Conservation (phyloP, 2,888 invertebrate species). For the Sabatieria punctata region DNA sequence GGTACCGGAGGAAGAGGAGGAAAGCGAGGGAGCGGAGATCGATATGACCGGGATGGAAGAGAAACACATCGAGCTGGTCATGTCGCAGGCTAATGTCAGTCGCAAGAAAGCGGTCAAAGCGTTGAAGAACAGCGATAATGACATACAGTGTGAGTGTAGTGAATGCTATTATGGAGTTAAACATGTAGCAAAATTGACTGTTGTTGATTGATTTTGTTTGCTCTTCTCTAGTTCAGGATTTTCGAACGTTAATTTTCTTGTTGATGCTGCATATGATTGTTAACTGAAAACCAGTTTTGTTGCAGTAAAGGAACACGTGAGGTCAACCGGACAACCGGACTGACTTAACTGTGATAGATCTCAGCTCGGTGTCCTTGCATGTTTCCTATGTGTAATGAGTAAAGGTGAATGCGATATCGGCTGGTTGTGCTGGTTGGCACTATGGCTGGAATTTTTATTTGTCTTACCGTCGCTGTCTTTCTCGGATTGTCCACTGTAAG, state of each 20-base stretch:
- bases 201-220: not conserved
- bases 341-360: no score
- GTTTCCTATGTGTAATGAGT: no score
- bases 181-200: no score
- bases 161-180: constrained; percentile 99
- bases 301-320: no score
- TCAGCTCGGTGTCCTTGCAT: no score
- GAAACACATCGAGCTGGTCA: constrained; percentile 94
- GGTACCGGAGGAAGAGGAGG: constrained; percentile 44
- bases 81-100: constrained; percentile 89
- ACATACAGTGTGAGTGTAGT: no score
- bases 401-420: no score
- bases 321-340: no score
- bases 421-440: not conserved
- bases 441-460: not conserved
- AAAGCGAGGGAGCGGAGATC: constrained; percentile 66
- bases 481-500: not conserved
- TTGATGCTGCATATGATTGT: no score
- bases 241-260: no score
- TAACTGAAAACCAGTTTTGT: no score
- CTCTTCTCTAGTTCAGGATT: not conserved
- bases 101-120: constrained; percentile 83
- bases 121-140: constrained; percentile 84
- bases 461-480: not conserved
- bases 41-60: constrained; percentile 92